phyloP scores from a whole-genome alignment of 1,140 invertebrate species.

The Nasonia longicornis region DNA sequence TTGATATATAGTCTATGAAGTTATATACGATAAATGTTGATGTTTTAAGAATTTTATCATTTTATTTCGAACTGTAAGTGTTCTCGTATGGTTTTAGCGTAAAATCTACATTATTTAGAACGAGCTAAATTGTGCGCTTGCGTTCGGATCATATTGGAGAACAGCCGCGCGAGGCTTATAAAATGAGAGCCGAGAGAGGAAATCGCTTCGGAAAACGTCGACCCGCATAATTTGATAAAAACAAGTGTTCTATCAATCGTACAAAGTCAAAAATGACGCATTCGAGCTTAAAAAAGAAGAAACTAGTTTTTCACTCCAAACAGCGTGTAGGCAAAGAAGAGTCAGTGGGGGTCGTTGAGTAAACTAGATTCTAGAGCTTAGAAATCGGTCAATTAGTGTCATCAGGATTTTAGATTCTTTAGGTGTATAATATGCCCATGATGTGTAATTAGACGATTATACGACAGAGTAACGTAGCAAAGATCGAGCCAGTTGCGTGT shows the following conservation, averaged over 20 bases:
- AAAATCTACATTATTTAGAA: conserved; percentile 13
- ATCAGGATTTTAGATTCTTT: conserved; percentile 41
- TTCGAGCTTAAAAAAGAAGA: conserved; percentile 41
- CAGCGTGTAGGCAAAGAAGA: conserved; percentile 9
- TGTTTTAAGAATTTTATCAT: conserved; percentile 49
- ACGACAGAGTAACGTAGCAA: conserved; percentile 9
- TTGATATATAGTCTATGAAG: conserved; percentile 49
- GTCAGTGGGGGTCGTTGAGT: conserved; percentile 28
- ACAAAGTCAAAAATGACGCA: conserved; percentile 35
- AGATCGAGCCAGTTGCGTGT: conserved; percentile 42
- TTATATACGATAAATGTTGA: conserved; percentile 47
- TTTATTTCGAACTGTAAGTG: conserved; percentile 39
- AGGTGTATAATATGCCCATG: conserved; percentile 30
- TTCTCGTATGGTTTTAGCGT: conserved; percentile 39
- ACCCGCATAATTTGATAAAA: neutral
- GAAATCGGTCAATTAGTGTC: conserved; percentile 45
- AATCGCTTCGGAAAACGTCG: conserved; percentile 29
- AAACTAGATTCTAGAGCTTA: conserved; percentile 43
- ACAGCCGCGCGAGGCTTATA: conserved; percentile 16
- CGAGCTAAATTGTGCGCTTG: conserved; percentile 29
- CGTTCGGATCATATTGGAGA: conserved; percentile 24
- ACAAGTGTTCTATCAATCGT: conserved; percentile 35
- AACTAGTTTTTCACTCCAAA: conserved; percentile 43
- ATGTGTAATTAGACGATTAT: conserved; percentile 8
- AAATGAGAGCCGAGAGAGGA: conserved; percentile 1